phyloP scores from a whole-genome alignment of 2,797 vertebrate genomes.

The Pteronotus mesoamericanus region DNA sequence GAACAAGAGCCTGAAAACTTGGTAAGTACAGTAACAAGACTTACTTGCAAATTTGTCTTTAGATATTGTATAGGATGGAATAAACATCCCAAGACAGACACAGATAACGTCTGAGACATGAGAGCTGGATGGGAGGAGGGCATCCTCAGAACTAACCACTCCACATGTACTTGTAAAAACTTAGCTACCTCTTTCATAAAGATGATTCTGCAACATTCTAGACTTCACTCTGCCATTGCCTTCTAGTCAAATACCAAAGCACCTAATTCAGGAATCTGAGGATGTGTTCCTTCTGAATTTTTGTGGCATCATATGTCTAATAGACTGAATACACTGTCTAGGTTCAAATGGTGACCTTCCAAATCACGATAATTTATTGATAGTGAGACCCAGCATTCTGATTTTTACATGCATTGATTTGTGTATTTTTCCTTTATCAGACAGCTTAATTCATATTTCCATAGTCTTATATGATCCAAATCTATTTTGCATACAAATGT shows the following conservation, averaged over 20 bases:
- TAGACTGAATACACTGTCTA: background rate
- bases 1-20: background rate
- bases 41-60: background rate
- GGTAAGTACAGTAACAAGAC: background rate
- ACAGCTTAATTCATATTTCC: slow-evolving; percentile 17
- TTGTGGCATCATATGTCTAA: background rate
- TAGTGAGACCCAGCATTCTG: background rate
- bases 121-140: background rate
- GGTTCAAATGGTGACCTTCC: background rate
- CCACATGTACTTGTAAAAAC: background rate
- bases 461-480: background rate
- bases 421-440: background rate
- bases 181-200: background rate
- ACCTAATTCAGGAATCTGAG: background rate
- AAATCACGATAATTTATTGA: background rate
- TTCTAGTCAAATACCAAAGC: background rate
- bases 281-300: background rate
- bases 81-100: background rate
- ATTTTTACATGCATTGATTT: background rate
- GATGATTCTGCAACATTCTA: background rate
- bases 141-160: background rate
- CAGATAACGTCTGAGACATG: background rate
- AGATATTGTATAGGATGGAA: background rate
- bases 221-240: background rate
- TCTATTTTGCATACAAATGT: background rate